Base-by-base conservation (phyloP, 2,113 vertebrate genomes). In the Fregetta grallaria region DNA sequence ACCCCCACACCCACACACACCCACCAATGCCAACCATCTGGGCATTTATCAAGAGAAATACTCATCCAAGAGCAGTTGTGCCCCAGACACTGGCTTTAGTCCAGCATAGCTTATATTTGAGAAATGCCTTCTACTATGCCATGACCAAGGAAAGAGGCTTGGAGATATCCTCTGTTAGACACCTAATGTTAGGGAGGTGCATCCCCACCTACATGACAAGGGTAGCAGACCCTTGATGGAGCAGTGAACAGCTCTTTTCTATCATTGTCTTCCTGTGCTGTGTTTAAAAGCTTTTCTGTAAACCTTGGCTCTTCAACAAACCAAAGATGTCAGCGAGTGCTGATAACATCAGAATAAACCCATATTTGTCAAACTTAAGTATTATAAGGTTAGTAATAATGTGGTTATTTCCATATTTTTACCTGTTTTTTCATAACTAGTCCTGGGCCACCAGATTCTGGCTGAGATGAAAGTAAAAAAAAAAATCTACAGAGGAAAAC, bases 1-100 rank as follows among this genome's bases (percentile, higher is more conserved):
- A 40, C 3, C n/a, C n/a, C n/a, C n/a, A n/a, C n/a, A 5, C 1
- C 18, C 1, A 19, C 2, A 38, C 3, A 21, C 15, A 26, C 21
- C 5, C 18, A 18, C 50, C 11, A 52, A 7, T 38, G 18, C 15
- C 52, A 65, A 45, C 56, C 30, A 30, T 36, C 23, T 56, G 29
- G 58, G 27, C 27, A 79, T 34, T 72, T 76, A 36, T 18, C 38
- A 72, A 52, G 13, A 82, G 3, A 82, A 87, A 72, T 70, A 29
- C 13, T 72, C 36, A 22, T 65, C 36, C 30, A 36, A 71, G 20
- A 12, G 25, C 18, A 53, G 9, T 8, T 75, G 15, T 75, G 21
- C 32, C 26, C 16, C 30, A 76, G 44, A 34, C 21, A 8, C 0
- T 3, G 29, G 34, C 29, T 78, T 63, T 47, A 68, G 47, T 29